Base-by-base conservation (phyloP, 1,140 invertebrate species). In the Anastrepha obliqua region DNA sequence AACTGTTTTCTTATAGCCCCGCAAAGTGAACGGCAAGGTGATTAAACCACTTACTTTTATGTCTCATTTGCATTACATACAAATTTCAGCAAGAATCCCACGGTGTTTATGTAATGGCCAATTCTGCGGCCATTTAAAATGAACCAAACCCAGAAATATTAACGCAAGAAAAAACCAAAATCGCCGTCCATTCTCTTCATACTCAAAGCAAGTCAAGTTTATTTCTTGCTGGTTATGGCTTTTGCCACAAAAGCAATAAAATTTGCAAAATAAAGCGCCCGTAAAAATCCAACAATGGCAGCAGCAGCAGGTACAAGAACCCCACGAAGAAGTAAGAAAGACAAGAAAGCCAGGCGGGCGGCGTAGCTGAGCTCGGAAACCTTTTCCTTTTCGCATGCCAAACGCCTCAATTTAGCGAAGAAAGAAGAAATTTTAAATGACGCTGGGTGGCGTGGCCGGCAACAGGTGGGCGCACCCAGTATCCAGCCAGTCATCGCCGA, bases 401-500 rank as follows among this genome's bases (percentile, higher is more conserved):
- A 74, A 11, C 15, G 67, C 39, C 47, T 81, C n/a, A n/a, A 81
- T 81, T 81, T 55, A 51, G 51, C 47, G 74, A 29, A 81, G 74
- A 58, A 58, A 42, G 47, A 9, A 47, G n/a, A 55, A 81, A 29
- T 13, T 81, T 17, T 55, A 11, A 55, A 13, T 81, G 17, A 42
- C n/a, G 44, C n/a, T 55, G 74, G 9, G n/a, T 81, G 74, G 47
- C 47, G 74, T 81, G 74, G 47, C 47, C 44, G 74, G 74, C n/a
- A 81, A 81, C 74, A 81, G 74, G 74, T 81, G 74, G 74, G 74
- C 74, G 74, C 74, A 81, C 44, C 74, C 47, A 81, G 8, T 8
- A 13, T 55, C 2, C 44, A 55, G 9, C 1, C 1, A 42, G 4
- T 6, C 47, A 9, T 4, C 47, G 17, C 39, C 74, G 47, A 62